These are phyloP conservation scores for Philopotamus ludificatus DNA, from an alignment of 1,140 invertebrate genomes.

Conservation along the genomic window DNA sequence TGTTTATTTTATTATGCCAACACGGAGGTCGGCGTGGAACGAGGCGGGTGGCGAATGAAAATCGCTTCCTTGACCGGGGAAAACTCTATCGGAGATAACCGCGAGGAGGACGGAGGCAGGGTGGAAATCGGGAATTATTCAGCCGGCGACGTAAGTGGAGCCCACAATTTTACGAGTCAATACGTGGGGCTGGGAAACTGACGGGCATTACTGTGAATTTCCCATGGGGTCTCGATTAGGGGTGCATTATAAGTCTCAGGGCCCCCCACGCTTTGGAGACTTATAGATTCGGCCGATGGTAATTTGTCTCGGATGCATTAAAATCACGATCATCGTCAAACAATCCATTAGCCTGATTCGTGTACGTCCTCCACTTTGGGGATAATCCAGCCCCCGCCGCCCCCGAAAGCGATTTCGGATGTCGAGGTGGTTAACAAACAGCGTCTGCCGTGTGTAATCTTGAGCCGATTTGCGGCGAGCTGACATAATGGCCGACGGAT, in stretches of 20 bases:
- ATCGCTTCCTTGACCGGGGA: too few species aligned
- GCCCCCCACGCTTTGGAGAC: background rate
- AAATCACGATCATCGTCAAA: conserved; percentile 1
- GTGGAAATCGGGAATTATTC: conserved; percentile 15
- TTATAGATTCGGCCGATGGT: too few species aligned
- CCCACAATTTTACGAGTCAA: conserved; percentile 29
- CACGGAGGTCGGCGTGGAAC: too few species aligned
- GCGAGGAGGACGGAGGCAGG: background rate
- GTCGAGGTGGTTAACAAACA: too few species aligned
- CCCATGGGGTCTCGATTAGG: conserved; percentile 19
- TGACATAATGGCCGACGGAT: too few species aligned
- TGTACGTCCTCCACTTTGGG: background rate
- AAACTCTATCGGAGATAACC: background rate
- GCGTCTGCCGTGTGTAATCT: too few species aligned
- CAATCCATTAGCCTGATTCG: background rate
- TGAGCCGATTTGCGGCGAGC: too few species aligned
- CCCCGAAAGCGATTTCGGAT: background rate
- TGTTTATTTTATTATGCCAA: too few species aligned
- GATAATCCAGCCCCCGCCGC: background rate
- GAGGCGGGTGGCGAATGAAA: too few species aligned
- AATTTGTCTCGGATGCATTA: conserved; percentile 19
- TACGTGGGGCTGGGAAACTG: conserved; percentile 13
- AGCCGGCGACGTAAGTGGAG: conserved; percentile 5
- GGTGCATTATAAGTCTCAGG: conserved; percentile 26
- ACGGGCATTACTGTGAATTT: conserved; percentile 28